Evolutionary conservation across 2,888 invertebrate genomes (phyloP), one percentile per base, ranked within the genome.

Genomic region (Sinopyrophorus schimmeli): DNA sequence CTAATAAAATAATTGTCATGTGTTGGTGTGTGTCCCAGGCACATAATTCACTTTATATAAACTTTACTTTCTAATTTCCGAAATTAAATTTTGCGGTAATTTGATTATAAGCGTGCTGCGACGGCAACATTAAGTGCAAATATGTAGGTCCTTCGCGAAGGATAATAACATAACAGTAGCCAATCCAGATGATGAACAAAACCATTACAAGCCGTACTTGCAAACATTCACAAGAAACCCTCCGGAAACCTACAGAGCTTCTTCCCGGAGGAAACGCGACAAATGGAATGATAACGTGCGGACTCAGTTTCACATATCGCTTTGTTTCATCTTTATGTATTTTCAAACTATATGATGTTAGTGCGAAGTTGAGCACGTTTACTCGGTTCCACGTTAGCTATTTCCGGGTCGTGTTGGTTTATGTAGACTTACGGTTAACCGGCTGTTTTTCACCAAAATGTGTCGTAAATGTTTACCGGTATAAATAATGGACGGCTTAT

Each of bases 311-410:
- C 62, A 63, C 64, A 65, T 69, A 70, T 71, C 68, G 66, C 67
- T 63, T 65, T 67, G 67, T 70, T 68, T 68, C 66, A 70, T 72
- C 70, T 70, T 68, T 69, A 69, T 68, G 68, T 67, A 66, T 70
- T 70, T 70, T 68, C 64, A 62, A 67, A 66, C 56, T 63, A 60
- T 58, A 55, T 60, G 53, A 53, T 49, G 59, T 43, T 52, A 55
- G 47, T 40, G 47, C 40, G 40, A 50, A 50, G 50, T 49, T 38
- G 46, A 64, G 65, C 68, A 66, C 67, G 68, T 66, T 61, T 63
- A 50, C 55, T 66, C 58, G 63, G 65, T 66, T 66, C 67, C 71
- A 68, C 68, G 67, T 67, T 67, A 65, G 65, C 67, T 69, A 70
- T 71, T 71, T 72, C 72, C 72, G 67, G 65, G 21, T 21, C 37